Evolutionary conservation across 2,113 vertebrate genomes (phyloP).

Genomic region (Odocoileus hemionus): DNA sequence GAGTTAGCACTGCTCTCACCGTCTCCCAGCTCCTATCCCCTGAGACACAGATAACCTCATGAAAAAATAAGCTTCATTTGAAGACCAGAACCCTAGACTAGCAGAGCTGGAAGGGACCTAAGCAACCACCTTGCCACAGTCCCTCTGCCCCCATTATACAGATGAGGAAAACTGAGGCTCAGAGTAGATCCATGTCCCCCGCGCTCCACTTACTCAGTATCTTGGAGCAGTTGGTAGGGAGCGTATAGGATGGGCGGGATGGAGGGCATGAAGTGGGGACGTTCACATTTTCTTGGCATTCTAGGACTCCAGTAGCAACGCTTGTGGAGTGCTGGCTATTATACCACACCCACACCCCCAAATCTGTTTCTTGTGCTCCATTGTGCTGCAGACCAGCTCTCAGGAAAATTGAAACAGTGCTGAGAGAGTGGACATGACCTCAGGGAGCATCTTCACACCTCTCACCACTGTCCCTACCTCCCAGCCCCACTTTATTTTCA

Average conservation of each 20-base stretch:
- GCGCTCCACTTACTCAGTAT: background rate
- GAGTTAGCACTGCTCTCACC: background rate
- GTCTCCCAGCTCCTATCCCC: background rate
- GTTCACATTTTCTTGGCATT: background rate
- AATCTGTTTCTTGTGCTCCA: background rate
- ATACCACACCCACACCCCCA: rapidly evolving
- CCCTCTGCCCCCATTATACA: background rate
- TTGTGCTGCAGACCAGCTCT: background rate
- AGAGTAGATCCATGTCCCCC: background rate
- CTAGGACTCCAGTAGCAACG: background rate
- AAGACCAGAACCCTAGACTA: background rate
- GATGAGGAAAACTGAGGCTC: background rate
- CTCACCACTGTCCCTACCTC: background rate
- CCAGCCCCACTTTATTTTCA: background rate
- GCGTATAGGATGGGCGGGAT: background rate
- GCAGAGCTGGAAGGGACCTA: background rate
- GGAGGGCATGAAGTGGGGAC: background rate
- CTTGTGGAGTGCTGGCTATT: background rate
- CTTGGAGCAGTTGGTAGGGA: background rate
- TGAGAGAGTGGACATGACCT: background rate
- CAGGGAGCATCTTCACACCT: background rate
- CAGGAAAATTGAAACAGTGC: background rate
- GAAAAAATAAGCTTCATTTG: background rate
- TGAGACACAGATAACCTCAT: background rate
- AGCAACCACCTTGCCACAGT: background rate